Conservation (phyloP, 2,113 vertebrate species). For the Saccopteryx leptura region DNA sequence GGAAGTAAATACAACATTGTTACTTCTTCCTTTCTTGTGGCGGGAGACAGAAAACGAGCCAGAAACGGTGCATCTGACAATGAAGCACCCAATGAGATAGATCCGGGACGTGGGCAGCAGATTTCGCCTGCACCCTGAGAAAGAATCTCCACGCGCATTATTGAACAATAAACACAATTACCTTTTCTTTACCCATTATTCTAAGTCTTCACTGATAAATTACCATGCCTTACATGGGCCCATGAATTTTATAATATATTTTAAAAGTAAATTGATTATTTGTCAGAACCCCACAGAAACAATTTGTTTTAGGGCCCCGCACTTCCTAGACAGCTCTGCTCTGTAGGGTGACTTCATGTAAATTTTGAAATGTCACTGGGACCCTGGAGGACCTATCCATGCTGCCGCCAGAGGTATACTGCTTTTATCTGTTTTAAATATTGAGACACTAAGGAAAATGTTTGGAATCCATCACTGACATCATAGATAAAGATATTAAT, state of each 20-base stretch:
- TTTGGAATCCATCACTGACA: not conserved
- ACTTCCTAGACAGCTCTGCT: not conserved
- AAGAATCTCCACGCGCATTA: not conserved
- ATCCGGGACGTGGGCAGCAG: not conserved
- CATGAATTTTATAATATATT: not conserved
- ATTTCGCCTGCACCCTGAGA: not conserved
- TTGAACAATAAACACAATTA: not conserved
- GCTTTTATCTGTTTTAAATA: not conserved
- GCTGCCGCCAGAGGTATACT: not conserved
- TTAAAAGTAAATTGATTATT: slow-evolving; percentile 13
- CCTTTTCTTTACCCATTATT: not conserved
- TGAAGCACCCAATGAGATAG: not conserved
- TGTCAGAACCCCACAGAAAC: not conserved
- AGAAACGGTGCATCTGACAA: not conserved
- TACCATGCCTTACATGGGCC: not conserved
- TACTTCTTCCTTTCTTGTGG: not conserved
- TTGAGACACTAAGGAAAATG: not conserved
- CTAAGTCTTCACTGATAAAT: slow-evolving; percentile 18
- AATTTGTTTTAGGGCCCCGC: not conserved
- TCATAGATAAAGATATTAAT: not conserved
- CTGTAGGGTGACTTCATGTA: not conserved
- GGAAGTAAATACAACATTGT: not conserved
- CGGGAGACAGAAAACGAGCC: not conserved
- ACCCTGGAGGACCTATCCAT: not conserved
- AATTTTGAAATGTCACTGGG: not conserved